Percentiles rank a stretch among this genome's conserved stretches.
Evolutionary conservation across 2,888 invertebrate species (phyloP).

Genomic region (Ochropleura leucogaster): DNA sequence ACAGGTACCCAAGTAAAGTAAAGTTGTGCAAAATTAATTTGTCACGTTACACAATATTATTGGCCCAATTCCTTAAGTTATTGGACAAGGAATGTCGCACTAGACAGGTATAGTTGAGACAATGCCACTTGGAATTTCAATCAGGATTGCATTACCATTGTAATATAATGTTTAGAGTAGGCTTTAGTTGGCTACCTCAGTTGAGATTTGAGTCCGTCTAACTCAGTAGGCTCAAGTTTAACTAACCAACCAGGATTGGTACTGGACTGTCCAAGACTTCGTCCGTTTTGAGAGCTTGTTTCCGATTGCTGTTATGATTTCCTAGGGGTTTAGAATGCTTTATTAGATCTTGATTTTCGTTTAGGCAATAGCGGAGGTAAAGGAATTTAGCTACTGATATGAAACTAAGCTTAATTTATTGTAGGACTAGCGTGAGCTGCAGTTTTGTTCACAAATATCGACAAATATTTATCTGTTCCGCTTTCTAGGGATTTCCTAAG

Average conservation of each 20-base stretch:
- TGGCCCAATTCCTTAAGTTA: conserved; percentile 64
- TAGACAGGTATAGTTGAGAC: conserved; percentile 63
- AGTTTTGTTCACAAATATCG: conserved; percentile 10
- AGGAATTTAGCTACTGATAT: conserved; percentile 28
- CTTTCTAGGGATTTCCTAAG: background rate
- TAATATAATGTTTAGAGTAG: conserved; percentile 51
- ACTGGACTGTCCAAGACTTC: conserved; percentile 21
- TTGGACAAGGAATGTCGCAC: conserved; percentile 71
- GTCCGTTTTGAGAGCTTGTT: conserved; percentile 32
- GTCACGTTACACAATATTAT: conserved; percentile 70
- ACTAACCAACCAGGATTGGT: conserved; percentile 27
- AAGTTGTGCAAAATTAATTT: conserved; percentile 70
- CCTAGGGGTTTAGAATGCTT: conserved; percentile 33
- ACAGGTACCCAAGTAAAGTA: conserved; percentile 29
- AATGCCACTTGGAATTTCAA: conserved; percentile 67
- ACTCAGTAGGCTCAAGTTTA: conserved; percentile 13
- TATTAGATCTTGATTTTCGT: conserved; percentile 37
- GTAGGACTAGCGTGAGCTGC: background rate
- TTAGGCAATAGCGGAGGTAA: conserved; percentile 14
- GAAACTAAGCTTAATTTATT: conserved; percentile 20
- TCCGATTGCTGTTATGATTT: conserved; percentile 47
- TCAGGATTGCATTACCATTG: conserved; percentile 58
- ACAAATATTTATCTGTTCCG: background rate
- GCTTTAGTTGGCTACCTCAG: conserved; percentile 28
- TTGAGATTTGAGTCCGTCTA: background rate